Evolutionary conservation across 2,888 invertebrate species (phyloP).

Genomic region (Patella ulyssiponensis): DNA sequence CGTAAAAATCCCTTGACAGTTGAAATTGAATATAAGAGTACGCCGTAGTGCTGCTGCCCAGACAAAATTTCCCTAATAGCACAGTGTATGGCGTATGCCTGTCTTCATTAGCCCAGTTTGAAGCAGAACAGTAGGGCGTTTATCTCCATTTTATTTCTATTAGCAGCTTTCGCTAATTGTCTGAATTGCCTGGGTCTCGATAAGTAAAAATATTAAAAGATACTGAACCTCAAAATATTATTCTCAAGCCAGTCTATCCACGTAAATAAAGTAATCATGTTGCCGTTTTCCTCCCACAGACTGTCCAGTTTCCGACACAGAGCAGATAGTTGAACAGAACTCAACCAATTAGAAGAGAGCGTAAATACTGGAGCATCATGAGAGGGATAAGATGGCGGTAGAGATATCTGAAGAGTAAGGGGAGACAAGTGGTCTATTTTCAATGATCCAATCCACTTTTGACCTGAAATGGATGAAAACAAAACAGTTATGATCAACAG

Average conservation of each 20-base stretch:
- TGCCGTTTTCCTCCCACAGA: constrained; percentile 49
- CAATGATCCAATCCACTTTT: constrained; percentile 48
- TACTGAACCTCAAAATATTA: constrained; percentile 46
- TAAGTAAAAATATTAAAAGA: too few species aligned
- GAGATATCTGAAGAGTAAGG: constrained; percentile 51
- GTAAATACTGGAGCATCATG: constrained; percentile 50
- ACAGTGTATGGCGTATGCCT: too few species aligned
- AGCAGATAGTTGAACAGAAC: constrained; percentile 46
- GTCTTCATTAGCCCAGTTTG: too few species aligned
- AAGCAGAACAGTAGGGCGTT: too few species aligned
- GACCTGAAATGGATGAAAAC: constrained; percentile 37
- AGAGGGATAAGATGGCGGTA: constrained; percentile 60
- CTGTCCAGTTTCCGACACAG: constrained; percentile 55
- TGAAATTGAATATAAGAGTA: too few species aligned
- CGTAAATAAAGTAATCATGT: constrained; percentile 57
- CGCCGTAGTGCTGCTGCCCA: too few species aligned
- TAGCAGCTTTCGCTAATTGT: too few species aligned
- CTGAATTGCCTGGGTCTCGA: too few species aligned
- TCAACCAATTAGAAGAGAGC: constrained; percentile 57
- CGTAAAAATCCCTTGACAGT: too few species aligned
- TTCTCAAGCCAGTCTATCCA: constrained; percentile 65
- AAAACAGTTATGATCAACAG: too few species aligned
- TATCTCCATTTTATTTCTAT: too few species aligned
- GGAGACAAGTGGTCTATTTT: constrained; percentile 54
- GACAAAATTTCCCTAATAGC: too few species aligned